Evolutionary conservation across 2,113 vertebrate genomes (phyloP).

Genomic region (Melanocharis versteri): DNA sequence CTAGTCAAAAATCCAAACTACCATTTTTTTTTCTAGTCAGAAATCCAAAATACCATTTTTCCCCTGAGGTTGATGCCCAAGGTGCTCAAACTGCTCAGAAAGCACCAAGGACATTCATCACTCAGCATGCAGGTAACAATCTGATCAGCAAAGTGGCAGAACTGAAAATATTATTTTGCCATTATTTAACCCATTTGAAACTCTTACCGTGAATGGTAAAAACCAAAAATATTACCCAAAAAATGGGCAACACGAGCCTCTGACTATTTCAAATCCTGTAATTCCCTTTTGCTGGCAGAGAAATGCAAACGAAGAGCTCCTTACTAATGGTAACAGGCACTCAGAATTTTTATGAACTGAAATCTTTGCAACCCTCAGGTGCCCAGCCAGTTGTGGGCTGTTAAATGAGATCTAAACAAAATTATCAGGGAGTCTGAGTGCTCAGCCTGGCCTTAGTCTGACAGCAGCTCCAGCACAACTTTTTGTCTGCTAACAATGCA

Average conservation of each 20-base stretch:
- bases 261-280: fast-evolving
- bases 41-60: neutral
- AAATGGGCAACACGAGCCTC: fast-evolving
- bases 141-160: neutral
- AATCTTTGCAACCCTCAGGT: neutral
- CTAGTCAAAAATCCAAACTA: neutral
- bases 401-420: neutral
- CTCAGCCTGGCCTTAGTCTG: neutral
- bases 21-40: neutral
- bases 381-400: neutral
- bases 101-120: neutral
- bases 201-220: fast-evolving
- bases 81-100: neutral
- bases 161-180: neutral
- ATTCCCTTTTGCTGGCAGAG: neutral
- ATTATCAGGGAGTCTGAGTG: fast-evolving
- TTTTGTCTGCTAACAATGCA: neutral
- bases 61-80: neutral
- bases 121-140: neutral
- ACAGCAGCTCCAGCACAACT: neutral
- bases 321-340: neutral
- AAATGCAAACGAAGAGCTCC: neutral
- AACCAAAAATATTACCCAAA: neutral
- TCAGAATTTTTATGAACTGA: neutral
- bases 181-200: neutral